Base-by-base conservation (phyloP, 2,113 vertebrate species). In the Pipra filicauda region DNA sequence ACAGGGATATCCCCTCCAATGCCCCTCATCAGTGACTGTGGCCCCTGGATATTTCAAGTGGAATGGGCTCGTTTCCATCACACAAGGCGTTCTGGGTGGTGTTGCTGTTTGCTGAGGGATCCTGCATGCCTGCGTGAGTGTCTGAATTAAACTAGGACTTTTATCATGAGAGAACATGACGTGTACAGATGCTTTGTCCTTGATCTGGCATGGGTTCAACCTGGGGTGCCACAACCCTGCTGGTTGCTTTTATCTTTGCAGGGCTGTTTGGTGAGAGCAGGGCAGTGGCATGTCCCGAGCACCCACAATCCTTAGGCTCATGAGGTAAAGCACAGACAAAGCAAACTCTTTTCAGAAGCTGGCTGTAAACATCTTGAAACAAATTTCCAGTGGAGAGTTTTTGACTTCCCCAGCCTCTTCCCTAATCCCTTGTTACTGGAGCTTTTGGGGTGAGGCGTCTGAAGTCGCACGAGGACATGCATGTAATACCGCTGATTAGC, bases 381-480 rank as follows among this genome's bases (percentile, higher is more conserved):
- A 67, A 82, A 66, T 54, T 91, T 70, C 44, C 64, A 77, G 54
- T 52, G 41, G 58, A 59, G 83, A 52, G 74, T 35, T 82, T 96
- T 78, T 57, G 35, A 44, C 35, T 91, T 76, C 52, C 72, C 59
- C 54, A 73, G 79, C 93, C 87, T 92, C 35, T 92, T 77, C 71
- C n/a, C 73, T 88, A 93, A 95, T 94, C 92, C 77, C 74, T 89
- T 91, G 74, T 85, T 94, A 71, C 46, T 76, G 89, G 77, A 91
- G 85, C 58, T 95, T 91, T 94, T 57, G 48, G 74, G 58, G 74
- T 86, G 87, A 96, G 89, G 85, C 1, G 1, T 58, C 65, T 37
- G 73, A 96, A 97, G 79, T 88, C 5, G 5, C 61, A 65, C 3
- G 21, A 96, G 92, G 54, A 79, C 86, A 55, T 16, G 19, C 48